A percentile compares a stretch with the other conserved stretches of the same genome.
Conservation (phyloP, 2,888 invertebrate genomes). For the Stegophylla sp. region DNA sequence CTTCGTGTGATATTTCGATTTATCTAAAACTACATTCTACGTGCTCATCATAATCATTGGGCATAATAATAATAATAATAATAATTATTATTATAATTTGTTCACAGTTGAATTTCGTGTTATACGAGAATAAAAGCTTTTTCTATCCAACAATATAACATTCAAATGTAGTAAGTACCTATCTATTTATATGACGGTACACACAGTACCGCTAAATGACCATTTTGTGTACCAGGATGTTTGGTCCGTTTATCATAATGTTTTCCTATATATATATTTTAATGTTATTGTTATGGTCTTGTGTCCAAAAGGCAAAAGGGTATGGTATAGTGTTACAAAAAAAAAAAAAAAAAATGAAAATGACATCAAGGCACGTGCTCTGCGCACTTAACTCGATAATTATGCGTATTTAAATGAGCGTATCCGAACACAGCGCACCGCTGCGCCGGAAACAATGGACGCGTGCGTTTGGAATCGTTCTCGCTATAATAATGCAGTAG, state of each 20-base stretch:
- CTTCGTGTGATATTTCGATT: conserved; percentile 2
- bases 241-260: conserved; percentile 54
- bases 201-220: conserved; percentile 41
- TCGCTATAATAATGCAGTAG: not conserved
- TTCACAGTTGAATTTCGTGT: conserved; percentile 24
- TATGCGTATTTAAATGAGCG: conserved; percentile 59
- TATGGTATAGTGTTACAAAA: conserved; percentile 16
- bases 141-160: not conserved
- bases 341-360: conserved; percentile 26
- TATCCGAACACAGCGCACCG: conserved; percentile 48
- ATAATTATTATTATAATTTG: not conserved
- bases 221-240: conserved; percentile 58
- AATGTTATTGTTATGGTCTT: conserved; percentile 54
- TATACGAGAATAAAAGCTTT: conserved; percentile 22
- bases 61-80: conserved; percentile 23
- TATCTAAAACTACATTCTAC: not conserved
- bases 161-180: not conserved
- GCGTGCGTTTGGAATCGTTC: conserved; percentile 27
- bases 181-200: not conserved
- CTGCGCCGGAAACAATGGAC: conserved; percentile 54
- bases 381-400: conserved; percentile 57
- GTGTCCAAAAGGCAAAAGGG: conserved; percentile 53
- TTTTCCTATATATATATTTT: conserved; percentile 21
- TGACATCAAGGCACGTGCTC: conserved; percentile 49
- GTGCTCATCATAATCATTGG: conserved; percentile 14